Evolutionary conservation across 2,113 vertebrate genomes (phyloP).

Genomic region (Todiramphus saurophagus): DNA sequence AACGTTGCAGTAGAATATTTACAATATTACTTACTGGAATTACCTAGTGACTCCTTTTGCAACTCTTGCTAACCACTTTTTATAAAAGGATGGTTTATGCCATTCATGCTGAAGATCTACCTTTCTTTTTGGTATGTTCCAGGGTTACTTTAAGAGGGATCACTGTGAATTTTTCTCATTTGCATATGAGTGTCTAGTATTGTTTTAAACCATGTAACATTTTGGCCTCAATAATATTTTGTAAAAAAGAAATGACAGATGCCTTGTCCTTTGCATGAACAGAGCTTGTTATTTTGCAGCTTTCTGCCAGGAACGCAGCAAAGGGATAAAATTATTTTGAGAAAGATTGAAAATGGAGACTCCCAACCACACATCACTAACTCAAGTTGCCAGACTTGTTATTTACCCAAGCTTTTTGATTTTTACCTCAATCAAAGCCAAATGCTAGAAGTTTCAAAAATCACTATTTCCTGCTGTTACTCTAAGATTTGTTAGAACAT

Average conservation of each 20-base stretch:
- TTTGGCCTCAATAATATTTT: not conserved
- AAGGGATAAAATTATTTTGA: not conserved
- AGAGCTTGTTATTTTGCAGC: not conserved
- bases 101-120: not conserved
- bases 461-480: not conserved
- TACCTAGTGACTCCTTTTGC: not conserved
- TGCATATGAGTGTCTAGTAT: not conserved
- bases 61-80: not conserved
- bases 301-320: not conserved
- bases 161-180: not conserved
- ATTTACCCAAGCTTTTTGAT: not conserved
- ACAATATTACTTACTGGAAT: not conserved
- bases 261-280: not conserved
- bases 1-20: not conserved
- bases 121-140: not conserved
- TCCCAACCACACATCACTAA: not conserved
- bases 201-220: not conserved
- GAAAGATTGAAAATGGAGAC: slow-evolving; percentile 6
- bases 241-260: not conserved
- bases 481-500: not conserved
- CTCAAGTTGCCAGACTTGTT: not conserved
- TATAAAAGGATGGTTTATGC: not conserved
- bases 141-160: not conserved
- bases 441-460: not conserved
- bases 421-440: slow-evolving; percentile 16